A percentile compares a stretch with the other conserved stretches of the same genome.
These are phyloP conservation scores for Heliothis subflexa DNA, from an alignment of 1,140 invertebrate species.

Conservation along the genomic window DNA sequence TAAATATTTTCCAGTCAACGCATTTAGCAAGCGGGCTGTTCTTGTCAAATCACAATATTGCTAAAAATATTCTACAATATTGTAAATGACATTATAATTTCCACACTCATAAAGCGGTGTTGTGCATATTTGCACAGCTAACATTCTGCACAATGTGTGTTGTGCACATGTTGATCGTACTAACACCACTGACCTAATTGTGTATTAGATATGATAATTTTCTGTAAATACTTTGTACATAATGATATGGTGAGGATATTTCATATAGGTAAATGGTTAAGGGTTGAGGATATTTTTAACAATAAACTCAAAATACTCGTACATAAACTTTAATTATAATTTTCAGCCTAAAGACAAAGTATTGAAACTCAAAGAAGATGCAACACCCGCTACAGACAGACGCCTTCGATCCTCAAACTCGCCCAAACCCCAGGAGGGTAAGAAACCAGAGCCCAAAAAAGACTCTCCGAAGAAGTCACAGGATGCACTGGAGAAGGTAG, in stretches of 20 bases:
- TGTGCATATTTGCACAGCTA: slow-evolving; percentile 28
- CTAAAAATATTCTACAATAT: no score
- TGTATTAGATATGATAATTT: slow-evolving; percentile 11
- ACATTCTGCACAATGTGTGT: not conserved
- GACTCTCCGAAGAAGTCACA: slow-evolving; percentile 52
- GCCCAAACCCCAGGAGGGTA: slow-evolving; percentile 65
- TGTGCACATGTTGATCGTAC: slow-evolving; percentile 14
- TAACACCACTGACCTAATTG: slow-evolving; percentile 36
- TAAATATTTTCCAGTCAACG: no score
- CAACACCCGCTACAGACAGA: slow-evolving; percentile 61
- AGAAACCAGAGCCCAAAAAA: slow-evolving; percentile 47
- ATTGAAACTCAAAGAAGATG: slow-evolving; percentile 76
- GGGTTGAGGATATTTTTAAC: not conserved
- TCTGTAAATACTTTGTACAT: not conserved
- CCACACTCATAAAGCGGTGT: slow-evolving; percentile 11
- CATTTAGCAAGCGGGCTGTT: no score
- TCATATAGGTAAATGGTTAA: not conserved
- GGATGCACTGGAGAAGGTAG: slow-evolving; percentile 49
- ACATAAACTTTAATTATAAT: not conserved
- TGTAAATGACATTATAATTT: slow-evolving; percentile 2
- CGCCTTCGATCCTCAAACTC: slow-evolving; percentile 70
- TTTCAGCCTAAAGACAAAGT: slow-evolving; percentile 79
- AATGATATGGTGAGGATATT: not conserved
- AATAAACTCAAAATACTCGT: no score
- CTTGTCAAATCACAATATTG: no score